Evolutionary conservation across 2,888 invertebrate species (phyloP), one percentile per base, ranked within the genome.

Genomic region (Ennomos erosarius): DNA sequence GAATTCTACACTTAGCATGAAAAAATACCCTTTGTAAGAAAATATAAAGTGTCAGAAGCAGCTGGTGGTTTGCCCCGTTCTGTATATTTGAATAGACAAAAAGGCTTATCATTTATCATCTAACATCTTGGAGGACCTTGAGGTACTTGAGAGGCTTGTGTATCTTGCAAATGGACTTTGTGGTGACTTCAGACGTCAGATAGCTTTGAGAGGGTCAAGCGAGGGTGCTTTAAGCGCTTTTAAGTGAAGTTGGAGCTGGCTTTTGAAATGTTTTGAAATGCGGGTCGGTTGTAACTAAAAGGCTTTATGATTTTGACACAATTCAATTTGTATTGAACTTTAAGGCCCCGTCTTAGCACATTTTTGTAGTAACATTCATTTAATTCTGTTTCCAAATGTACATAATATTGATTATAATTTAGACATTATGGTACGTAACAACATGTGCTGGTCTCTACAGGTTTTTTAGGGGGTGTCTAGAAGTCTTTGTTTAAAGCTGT

Each of bases 121-220:
- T 49, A 39, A 38, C 9, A 37, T 12, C 10, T 9, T 16, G 45
- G 16, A 26, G 43, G n/a, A 33, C 26, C 10, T 9, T 16, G 45
- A 37, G 11, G 11, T 38, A 10, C 11, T 38, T 38, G 38, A 26
- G 12, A 11, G 39, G 37, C 11, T 49, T 59, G 48, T 59, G 53
- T 53, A 44, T 59, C 48, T 58, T 58, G 36, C 43, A 56, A 51
- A 56, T 51, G 56, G 56, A 51, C 45, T 50, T 49, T 50, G 36
- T 11, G 36, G 45, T 33, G 50, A 40, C 56, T 56, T 51, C 40
- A 38, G 11, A 10, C 12, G 11, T 35, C 38, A 38, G 34, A 45
- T 11, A 12, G 38, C 6, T 34, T 37, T 34, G 10, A 49, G 53
- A 53, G 58, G 53, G 53, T 58, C 58, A 58, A 58, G 39, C 38